Base-by-base conservation (phyloP, 2,113 vertebrate species). In the Campylorhamphus procurvoides region DNA sequence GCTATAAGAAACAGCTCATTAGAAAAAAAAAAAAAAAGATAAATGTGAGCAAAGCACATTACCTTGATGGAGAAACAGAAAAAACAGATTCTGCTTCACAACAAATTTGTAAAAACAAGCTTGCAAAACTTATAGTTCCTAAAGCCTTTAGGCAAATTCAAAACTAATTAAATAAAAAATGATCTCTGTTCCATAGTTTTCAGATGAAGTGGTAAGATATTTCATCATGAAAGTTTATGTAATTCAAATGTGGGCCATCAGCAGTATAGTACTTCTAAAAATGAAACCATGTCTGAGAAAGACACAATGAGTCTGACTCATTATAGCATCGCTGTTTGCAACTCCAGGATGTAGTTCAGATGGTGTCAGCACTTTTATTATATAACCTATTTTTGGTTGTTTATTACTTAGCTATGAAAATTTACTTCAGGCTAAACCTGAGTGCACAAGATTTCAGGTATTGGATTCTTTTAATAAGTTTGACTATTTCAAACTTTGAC, bases 1-100 rank as follows among this genome's bases (percentile, higher is more conserved):
- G 71, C 78, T 95, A 94, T 91, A 85, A 93, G 84, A 97, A 97
- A 97, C 15, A 96, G 85, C 80, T 97, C 91, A 94, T 97, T 97
- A 95, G 71, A 23, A 18, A 52, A 74, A 84, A 60, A 71, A 63
- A 75, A 62, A 85, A 66, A 79, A 75, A 50, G 20, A 58, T 77
- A 92, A 93, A 92, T 86, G 27, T 90, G 71, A 94, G 37, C 33
- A 93, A 84, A 77, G 77, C 50, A 68, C 60, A 87, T 83, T 66
- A 96, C 89, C 94, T 97, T 96, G 78, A 96, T 92, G 63, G 72
- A 94, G 46, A 93, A 95, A 94, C 20, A 92, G 89, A 78, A 91
- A 92, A 84, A 64, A 64, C 18, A 83, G 71, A 37, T 63, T 96
- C 52, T 35, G 37, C 69, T 60, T 94, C 92, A 86, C 56, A 80